Percentiles rank a stretch among this genome's conserved stretches.
Conservation (phyloP, 1,140 invertebrate genomes). For the Camponotus pennsylvanicus region DNA sequence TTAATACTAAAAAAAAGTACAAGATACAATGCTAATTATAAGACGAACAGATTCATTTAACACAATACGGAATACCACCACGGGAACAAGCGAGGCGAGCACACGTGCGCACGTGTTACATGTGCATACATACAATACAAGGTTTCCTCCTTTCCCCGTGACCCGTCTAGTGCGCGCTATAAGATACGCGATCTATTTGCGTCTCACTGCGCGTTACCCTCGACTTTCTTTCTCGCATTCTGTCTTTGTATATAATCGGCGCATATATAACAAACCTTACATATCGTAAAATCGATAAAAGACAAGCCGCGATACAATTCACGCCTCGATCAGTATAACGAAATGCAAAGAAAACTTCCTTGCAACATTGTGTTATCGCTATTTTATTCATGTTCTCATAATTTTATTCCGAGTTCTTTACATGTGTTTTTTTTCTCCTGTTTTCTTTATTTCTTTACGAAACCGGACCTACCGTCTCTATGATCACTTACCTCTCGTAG, state of each 20-base stretch:
- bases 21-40: slow-evolving; percentile 14
- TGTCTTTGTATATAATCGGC: slow-evolving; percentile 44
- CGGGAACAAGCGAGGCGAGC: not conserved
- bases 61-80: slow-evolving; percentile 46
- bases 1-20: not conserved
- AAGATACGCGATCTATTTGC: slow-evolving; percentile 41
- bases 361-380: slow-evolving; percentile 27
- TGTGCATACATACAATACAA: not conserved
- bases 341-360: slow-evolving; percentile 19
- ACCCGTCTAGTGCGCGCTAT: not conserved
- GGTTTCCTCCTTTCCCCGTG: not conserved
- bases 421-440: not conserved
- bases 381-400: slow-evolving; percentile 10
- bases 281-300: slow-evolving; percentile 59
- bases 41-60: slow-evolving; percentile 14
- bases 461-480: slow-evolving; percentile 30
- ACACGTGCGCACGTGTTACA: not conserved
- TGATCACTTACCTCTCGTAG: slow-evolving; percentile 30
- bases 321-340: slow-evolving; percentile 34
- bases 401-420: not conserved
- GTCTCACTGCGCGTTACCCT: slow-evolving; percentile 23
- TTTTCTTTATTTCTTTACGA: slow-evolving; percentile 50
- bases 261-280: slow-evolving; percentile 44
- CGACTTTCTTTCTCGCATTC: slow-evolving; percentile 29
- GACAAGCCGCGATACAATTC: slow-evolving; percentile 33